phyloP scores from a whole-genome alignment of 2,797 vertebrate genomes.

The Brachymystax lenok region DNA sequence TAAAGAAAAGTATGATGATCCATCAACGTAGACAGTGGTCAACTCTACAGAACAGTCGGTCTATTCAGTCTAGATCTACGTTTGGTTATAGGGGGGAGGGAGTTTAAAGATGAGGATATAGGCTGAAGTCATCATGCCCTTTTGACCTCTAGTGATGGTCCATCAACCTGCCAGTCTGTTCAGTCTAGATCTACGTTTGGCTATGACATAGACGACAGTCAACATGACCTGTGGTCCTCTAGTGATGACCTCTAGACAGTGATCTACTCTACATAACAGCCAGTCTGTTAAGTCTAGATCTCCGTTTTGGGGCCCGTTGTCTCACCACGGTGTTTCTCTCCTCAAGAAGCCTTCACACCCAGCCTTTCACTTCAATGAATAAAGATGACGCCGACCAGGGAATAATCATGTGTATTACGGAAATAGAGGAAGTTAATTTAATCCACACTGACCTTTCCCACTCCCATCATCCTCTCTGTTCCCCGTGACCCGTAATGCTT shows the following conservation, averaged over 20 bases:
- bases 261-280: not conserved
- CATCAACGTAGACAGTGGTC: not conserved
- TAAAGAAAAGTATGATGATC: too few species aligned
- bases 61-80: too few species aligned
- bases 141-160: not conserved
- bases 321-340: not conserved
- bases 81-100: too few species aligned
- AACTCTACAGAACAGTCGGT: not conserved
- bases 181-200: not conserved
- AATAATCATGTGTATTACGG: constrained; percentile 35
- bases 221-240: not conserved
- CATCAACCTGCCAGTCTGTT: not conserved
- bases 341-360: not conserved
- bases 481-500: constrained; percentile 48
- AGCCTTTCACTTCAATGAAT: constrained; percentile 27
- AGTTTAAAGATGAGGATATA: too few species aligned
- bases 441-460: constrained; percentile 46
- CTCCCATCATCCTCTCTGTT: constrained; percentile 27
- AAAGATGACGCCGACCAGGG: constrained; percentile 26
- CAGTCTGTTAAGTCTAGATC: not conserved
- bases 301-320: not conserved
- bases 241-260: not conserved
- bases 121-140: too few species aligned
- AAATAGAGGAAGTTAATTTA: constrained; percentile 38
- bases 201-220: not conserved